Evolutionary conservation across 2,888 invertebrate genomes (phyloP).

Genomic region (Ophion ellenae): DNA sequence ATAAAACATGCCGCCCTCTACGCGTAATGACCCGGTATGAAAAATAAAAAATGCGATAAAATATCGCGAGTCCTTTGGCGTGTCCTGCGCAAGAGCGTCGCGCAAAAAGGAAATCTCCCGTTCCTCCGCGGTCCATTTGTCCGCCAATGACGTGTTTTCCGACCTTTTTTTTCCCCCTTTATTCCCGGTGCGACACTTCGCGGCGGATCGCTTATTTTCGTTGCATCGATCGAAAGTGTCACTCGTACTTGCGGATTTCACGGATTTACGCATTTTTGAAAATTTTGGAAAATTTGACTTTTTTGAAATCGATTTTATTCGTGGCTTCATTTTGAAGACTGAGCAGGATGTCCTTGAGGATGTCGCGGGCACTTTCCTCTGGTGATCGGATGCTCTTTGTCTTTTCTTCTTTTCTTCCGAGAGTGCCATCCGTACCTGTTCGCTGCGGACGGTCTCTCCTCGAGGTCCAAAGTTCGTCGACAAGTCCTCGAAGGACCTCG

Average conservation of each 20-base stretch:
- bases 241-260: background rate
- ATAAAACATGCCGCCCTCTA: conserved; percentile 18
- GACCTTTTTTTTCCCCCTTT: background rate
- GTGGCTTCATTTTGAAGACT: background rate
- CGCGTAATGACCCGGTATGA: background rate
- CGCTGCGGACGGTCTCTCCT: too few relatives aligned
- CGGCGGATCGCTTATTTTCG: background rate
- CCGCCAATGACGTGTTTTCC: background rate
- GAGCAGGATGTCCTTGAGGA: too few relatives aligned
- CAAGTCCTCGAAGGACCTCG: too few relatives aligned
- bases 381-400: too few relatives aligned
- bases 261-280: background rate
- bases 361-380: too few relatives aligned
- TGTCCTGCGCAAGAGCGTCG: background rate
- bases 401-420: too few relatives aligned
- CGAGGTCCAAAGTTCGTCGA: too few relatives aligned
- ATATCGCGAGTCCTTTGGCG: background rate
- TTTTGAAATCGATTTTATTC: background rate
- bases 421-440: too few relatives aligned
- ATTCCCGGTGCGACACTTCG: background rate
- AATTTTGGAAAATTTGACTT: background rate
- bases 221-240: background rate
- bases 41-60: background rate
- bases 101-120: background rate
- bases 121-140: background rate